These are phyloP conservation scores for Drosophila punjabiensis DNA, from an alignment of 1,140 invertebrate species.

Conservation along the genomic window DNA sequence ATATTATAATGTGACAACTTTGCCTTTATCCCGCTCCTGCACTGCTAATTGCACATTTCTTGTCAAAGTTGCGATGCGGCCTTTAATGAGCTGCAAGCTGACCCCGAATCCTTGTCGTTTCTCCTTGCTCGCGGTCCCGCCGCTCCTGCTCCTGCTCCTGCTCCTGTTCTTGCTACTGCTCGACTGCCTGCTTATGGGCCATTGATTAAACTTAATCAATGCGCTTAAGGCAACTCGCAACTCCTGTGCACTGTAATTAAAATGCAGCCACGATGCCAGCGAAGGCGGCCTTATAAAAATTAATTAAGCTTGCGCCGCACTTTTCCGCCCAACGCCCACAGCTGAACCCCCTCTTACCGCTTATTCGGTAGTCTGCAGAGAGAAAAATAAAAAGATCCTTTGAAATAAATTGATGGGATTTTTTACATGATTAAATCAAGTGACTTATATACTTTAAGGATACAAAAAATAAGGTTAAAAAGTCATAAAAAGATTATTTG, in stretches of 20 bases:
- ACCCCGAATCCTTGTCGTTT: conserved; percentile 29
- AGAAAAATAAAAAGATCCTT: neutral
- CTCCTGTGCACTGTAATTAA: conserved; percentile 80
- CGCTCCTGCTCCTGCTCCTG: neutral
- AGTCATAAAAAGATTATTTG: neutral
- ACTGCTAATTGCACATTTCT: conserved; percentile 78
- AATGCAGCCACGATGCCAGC: conserved; percentile 55
- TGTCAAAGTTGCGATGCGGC: conserved; percentile 68
- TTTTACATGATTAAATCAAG: neutral
- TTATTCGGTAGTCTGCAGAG: conserved; percentile 19
- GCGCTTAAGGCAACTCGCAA: conserved; percentile 76
- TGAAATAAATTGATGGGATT: neutral
- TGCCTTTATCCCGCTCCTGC: conserved; percentile 12
- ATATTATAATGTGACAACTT: conserved; percentile 81
- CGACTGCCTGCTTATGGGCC: conserved; percentile 70
- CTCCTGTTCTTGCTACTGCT: too few relatives aligned
- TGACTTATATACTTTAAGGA: neutral
- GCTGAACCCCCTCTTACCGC: neutral
- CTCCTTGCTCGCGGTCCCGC: neutral
- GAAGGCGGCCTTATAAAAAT: conserved; percentile 78
- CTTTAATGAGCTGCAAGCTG: conserved; percentile 68
- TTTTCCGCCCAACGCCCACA: conserved; percentile 39
- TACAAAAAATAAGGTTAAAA: too few relatives aligned
- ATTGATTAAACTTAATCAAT: conserved; percentile 83
- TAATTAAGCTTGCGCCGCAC: conserved; percentile 74